These are phyloP conservation scores for Pocillopora verrucosa DNA, from an alignment of 64 coral and sea anemone species.

Conservation along the genomic window DNA sequence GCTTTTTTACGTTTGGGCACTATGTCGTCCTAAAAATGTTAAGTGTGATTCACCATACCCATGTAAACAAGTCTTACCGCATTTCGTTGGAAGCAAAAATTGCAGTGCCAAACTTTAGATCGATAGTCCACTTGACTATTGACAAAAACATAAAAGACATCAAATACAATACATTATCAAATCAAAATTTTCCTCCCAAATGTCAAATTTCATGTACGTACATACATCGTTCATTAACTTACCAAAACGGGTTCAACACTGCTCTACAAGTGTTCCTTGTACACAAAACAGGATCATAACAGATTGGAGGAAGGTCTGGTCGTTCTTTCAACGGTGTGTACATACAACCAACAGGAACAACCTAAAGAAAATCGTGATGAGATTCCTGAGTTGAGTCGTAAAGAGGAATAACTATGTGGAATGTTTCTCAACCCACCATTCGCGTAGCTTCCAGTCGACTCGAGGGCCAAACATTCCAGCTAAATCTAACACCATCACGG, in stretches of 20 bases:
- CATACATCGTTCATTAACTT: not conserved
- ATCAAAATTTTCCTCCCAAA: not conserved
- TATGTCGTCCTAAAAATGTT: not conserved
- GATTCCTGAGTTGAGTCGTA: not conserved
- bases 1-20: not conserved
- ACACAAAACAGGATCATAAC: slow-evolving; percentile 97
- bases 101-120: slow-evolving; percentile 99
- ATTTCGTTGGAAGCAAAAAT: slow-evolving; percentile 99
- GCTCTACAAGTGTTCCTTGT: slow-evolving; percentile 93
- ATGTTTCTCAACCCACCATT: slow-evolving; percentile 69
- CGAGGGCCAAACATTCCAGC: slow-evolving; percentile 99
- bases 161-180: not conserved
- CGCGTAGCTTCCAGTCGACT: slow-evolving; percentile 97
- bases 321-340: slow-evolving; percentile 96
- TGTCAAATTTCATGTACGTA: not conserved
- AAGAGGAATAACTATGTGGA: not conserved
- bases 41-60: too few species aligned
- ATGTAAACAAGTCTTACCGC: slow-evolving; percentile 67
- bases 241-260: slow-evolving; percentile 97
- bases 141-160: not conserved
- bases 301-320: slow-evolving; percentile 97
- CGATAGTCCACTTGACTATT: slow-evolving; percentile 97
- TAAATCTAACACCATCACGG: slow-evolving; percentile 97
- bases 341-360: slow-evolving; percentile 96
- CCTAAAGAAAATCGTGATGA: slow-evolving; percentile 48